These are phyloP conservation scores for Loriculus beryllinus DNA, from an alignment of 2,797 vertebrate genomes.

Conservation along the genomic window DNA sequence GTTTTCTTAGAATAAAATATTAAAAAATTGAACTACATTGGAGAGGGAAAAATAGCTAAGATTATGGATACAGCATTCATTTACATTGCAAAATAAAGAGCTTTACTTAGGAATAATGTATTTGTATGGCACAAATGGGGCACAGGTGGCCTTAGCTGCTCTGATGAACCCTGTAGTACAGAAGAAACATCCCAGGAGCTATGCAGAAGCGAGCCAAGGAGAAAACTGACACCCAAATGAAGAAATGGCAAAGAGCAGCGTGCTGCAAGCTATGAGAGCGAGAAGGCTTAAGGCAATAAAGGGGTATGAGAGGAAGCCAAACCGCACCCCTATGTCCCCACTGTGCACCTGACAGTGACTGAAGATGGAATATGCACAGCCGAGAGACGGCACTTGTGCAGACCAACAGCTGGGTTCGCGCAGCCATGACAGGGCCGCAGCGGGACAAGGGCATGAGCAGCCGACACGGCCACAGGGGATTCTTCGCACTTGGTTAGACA, in stretches of 20 bases:
- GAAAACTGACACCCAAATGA: fast-evolving
- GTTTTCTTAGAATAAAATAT: background rate
- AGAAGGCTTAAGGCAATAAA: fast-evolving
- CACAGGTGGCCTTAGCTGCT: background rate
- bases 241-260: background rate
- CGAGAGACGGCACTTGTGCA: fast-evolving
- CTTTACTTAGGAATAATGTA: background rate
- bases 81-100: background rate
- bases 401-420: fast-evolving
- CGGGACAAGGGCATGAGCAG: background rate
- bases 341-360: no score
- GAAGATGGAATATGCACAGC: no score
- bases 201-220: background rate
- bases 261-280: fast-evolving
- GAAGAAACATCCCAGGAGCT: background rate
- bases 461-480: fast-evolving
- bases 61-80: background rate
- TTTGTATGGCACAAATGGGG: background rate
- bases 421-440: fast-evolving
- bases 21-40: background rate
- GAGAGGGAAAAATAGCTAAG: background rate
- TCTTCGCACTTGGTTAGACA: fast-evolving
- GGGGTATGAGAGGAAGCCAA: background rate
- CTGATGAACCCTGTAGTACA: background rate
- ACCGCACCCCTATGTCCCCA: fast-evolving